phyloP scores from a whole-genome alignment of 2,797 vertebrate genomes.

The Allobates femoralis region DNA sequence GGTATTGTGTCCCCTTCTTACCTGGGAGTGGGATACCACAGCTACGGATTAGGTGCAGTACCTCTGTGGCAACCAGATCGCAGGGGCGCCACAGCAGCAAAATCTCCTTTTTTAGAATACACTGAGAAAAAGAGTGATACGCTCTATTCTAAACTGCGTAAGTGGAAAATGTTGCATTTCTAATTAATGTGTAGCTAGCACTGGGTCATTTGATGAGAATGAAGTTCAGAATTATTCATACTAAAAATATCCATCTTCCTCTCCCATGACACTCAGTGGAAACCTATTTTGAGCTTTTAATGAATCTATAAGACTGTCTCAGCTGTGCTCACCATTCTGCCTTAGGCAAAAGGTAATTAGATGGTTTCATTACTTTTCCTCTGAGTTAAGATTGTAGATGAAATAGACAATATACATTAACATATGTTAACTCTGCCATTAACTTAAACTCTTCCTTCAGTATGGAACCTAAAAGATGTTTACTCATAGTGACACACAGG shows the following conservation, averaged over 20 bases:
- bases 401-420: constrained; percentile 45
- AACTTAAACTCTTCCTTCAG: background rate
- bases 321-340: constrained; percentile 46
- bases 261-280: constrained; percentile 17
- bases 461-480: background rate
- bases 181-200: constrained; percentile 5
- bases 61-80: too few species aligned
- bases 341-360: constrained; percentile 56
- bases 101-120: background rate
- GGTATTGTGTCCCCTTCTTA: too few species aligned
- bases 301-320: constrained; percentile 32
- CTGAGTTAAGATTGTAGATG: constrained; percentile 19
- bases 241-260: constrained; percentile 43
- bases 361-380: constrained; percentile 56
- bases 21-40: too few species aligned
- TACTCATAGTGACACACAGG: background rate
- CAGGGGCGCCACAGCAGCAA: background rate
- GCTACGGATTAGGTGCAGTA: too few species aligned
- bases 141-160: background rate
- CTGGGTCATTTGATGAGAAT: constrained; percentile 23
- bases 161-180: constrained; percentile 2
- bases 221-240: constrained; percentile 18
- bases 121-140: background rate
- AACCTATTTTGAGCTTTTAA: constrained; percentile 44
- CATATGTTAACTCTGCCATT: constrained; percentile 20